Evolutionary conservation across 2,113 vertebrate genomes (phyloP), one percentile per base, ranked within the genome.

Genomic region (Phalacrocorax brasilianus): DNA sequence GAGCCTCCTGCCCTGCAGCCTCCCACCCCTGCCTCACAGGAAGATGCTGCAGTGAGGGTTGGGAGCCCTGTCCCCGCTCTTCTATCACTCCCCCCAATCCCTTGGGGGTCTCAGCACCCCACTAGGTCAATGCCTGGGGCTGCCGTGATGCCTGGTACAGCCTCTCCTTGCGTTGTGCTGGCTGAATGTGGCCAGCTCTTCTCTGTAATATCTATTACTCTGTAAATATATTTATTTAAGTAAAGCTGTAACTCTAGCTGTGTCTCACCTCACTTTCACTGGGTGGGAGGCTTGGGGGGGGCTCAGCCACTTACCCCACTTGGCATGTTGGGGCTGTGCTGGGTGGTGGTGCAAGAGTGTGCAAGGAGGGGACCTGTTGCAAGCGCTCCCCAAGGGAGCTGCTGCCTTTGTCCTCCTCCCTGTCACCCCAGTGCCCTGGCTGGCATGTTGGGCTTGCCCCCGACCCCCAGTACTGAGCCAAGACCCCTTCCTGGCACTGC

Each of bases 211-310:
- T 15, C 62, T 87, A n/a, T 66, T 94, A 4, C 81, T 96, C 67
- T 96, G 95, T 96, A 96, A 95, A 97, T 96, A 95, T 97, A 96
- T 97, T 96, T 96, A 97, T 96, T 96, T 47, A 79, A 94, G 70
- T 89, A 72, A 95, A 95, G 70, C 33, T 75, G 32, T 61, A 16
- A 2, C 9, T 44, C 42, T 40, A 67, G 47, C 55, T 59, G 30
- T 0, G 0, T 18, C 63, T 71, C 3, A 0, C 55, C 63, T 66
- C 14, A 0, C 38, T 45, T 59, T 16, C n/a, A 27, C 0, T 15
- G 8, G 5, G 18, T 7, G 38, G n/a, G 5, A 17, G 13, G 15
- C 5, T 58, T 9, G 17, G 24, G 12, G 18, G 45, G 10, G 32
- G 4, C 5, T 5, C 40, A 24, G 62, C 30, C 38, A 0, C 56